Conservation (phyloP, 1,140 invertebrate genomes). For the Argopecten irradians region DNA sequence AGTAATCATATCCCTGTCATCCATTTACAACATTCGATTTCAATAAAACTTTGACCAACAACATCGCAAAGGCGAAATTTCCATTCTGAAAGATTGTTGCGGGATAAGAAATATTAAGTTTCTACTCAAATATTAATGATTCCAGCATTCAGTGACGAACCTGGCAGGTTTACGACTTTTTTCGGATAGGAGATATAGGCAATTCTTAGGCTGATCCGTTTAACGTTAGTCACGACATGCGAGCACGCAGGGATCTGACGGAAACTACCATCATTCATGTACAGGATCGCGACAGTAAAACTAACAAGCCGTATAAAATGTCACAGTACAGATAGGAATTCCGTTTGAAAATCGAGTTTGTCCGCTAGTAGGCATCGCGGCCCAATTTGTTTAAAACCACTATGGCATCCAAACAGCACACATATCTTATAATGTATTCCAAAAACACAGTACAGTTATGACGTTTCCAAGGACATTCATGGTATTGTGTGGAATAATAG, state of each 20-base stretch:
- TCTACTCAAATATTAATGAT: background rate
- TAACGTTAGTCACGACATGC: background rate
- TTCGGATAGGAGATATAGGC: background rate
- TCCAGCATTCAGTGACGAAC: background rate
- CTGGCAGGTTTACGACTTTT: background rate
- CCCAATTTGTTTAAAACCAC: background rate
- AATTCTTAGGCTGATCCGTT: background rate
- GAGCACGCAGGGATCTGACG: background rate
- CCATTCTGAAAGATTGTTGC: background rate
- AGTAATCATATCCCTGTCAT: background rate
- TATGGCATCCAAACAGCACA: background rate
- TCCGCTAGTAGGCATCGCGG: background rate
- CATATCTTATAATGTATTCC: slow-evolving; percentile 8
- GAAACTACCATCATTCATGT: background rate
- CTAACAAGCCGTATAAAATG: background rate
- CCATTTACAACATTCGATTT: background rate
- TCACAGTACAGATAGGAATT: background rate
- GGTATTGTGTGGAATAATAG: background rate
- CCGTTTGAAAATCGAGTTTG: background rate
- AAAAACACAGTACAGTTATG: background rate
- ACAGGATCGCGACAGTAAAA: background rate
- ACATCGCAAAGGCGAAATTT: background rate
- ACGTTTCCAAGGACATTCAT: background rate
- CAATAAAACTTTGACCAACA: too few relatives aligned
- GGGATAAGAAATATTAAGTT: slow-evolving; percentile 5